Evolutionary conservation across 2,797 vertebrate species (phyloP).

Genomic region (Muscicapa comitata): DNA sequence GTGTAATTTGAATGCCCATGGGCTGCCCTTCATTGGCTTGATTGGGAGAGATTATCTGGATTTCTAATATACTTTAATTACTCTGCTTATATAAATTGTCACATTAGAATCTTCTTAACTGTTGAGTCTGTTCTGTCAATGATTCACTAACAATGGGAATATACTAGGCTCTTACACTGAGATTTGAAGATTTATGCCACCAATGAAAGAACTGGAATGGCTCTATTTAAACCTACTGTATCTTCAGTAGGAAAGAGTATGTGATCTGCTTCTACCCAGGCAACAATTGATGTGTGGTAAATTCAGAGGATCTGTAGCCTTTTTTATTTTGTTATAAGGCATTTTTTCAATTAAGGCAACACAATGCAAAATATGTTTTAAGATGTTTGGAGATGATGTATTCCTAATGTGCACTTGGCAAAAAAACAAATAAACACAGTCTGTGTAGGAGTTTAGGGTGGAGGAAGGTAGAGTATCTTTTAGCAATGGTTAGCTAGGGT

Average conservation of each 20-base stretch:
- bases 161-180: slow-evolving; percentile 23
- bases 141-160: slow-evolving; percentile 15
- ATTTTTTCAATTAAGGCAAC: background rate
- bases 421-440: background rate
- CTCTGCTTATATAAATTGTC: slow-evolving; percentile 42
- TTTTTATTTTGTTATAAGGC: background rate
- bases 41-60: slow-evolving; percentile 36
- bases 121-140: slow-evolving; percentile 17
- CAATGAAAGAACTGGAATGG: background rate
- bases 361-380: background rate
- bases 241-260: background rate
- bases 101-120: slow-evolving; percentile 43
- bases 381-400: background rate
- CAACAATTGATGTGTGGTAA: background rate
- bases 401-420: background rate
- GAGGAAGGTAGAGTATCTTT: background rate
- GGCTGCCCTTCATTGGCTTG: slow-evolving; percentile 14
- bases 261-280: background rate
- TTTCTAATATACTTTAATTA: slow-evolving; percentile 58
- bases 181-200: slow-evolving; percentile 9
- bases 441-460: background rate
- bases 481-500: background rate
- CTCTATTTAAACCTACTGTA: background rate
- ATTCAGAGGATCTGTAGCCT: background rate
- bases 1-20: slow-evolving; percentile 13